Evolutionary conservation across 2,797 vertebrate genomes (phyloP).

Genomic region (Dermochelys coriacea): DNA sequence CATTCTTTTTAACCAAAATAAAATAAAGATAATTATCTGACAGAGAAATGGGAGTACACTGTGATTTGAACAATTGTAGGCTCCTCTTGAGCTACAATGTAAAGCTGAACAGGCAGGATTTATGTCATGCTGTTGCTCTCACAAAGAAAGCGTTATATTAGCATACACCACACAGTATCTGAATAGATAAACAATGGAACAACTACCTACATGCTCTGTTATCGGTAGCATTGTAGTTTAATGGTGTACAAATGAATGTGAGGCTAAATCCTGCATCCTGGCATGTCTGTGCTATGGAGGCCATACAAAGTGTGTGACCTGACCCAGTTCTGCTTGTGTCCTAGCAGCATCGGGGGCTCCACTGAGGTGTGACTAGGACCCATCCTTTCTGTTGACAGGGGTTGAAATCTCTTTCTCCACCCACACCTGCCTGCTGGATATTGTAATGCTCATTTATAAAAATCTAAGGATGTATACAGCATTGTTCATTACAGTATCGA

Average conservation of each 20-base stretch:
- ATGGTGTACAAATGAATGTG: background rate
- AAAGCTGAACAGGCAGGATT: slow-evolving; percentile 3
- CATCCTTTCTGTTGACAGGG: background rate
- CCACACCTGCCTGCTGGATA: background rate
- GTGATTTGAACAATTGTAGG: background rate
- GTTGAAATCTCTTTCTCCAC: background rate
- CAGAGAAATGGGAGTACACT: background rate
- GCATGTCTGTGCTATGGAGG: background rate
- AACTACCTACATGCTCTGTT: background rate
- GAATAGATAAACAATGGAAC: background rate
- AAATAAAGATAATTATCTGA: slow-evolving; percentile 45
- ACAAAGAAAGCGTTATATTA: background rate
- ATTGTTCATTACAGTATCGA: background rate
- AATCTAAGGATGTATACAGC: background rate
- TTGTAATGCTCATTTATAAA: background rate
- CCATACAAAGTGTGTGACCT: background rate
- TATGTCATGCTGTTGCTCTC: background rate
- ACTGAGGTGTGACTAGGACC: background rate
- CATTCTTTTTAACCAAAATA: slow-evolving; percentile 16
- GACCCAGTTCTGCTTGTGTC: background rate
- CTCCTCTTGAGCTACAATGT: background rate
- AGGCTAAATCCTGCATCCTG: background rate
- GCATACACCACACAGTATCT: background rate
- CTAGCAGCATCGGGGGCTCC: background rate
- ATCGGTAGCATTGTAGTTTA: background rate